Evolutionary conservation across 2,888 invertebrate genomes (phyloP), one percentile per base, ranked within the genome.

Genomic region (Hyposoter didymator): DNA sequence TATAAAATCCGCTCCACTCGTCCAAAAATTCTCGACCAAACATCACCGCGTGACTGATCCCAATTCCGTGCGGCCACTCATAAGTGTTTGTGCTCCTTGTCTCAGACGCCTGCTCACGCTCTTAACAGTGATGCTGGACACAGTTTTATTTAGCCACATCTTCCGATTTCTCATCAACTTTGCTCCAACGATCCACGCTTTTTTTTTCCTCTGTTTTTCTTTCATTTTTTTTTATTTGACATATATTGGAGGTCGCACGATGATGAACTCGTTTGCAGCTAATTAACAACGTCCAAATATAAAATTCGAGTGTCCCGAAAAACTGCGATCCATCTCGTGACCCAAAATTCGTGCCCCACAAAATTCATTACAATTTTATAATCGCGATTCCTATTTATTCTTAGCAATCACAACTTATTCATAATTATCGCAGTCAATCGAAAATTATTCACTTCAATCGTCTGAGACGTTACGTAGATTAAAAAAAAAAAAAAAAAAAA

Each of bases 51-150:
- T 78, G 85, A 85, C 78, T 76, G 85, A 73, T 80, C 82, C 75
- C 80, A 85, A 83, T 85, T 83, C 83, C 83, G 83, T 83, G 52
- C 62, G 78, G 45, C 0, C 69, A n/a, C 28, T 45, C 79, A 75
- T 59, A 67, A 64, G 70, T 79, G 72, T 80, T 66, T 19, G 22
- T 70, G 78, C 78, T 70, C 59, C 45, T 74, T 69, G 47, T 22
- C 45, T 62, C 62, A 62, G 47, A 69, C 75, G 75, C 79, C 66
- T 28, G 28, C 28, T 85, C 82, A 79, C 78, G 55, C 82, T 69
- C 49, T 72, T 79, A 59, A 59, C 59, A 35, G 66, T 55, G 35
- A 66, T 72, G 74, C 69, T 45, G 78, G 67, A 47, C 47, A 78
- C 52, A 64, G 66, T 82, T 85, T 79, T 79, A 79, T 85, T 85